Evolutionary conservation across 2,797 vertebrate genomes (phyloP).

Genomic region (Phrynocephalus vlangalii): DNA sequence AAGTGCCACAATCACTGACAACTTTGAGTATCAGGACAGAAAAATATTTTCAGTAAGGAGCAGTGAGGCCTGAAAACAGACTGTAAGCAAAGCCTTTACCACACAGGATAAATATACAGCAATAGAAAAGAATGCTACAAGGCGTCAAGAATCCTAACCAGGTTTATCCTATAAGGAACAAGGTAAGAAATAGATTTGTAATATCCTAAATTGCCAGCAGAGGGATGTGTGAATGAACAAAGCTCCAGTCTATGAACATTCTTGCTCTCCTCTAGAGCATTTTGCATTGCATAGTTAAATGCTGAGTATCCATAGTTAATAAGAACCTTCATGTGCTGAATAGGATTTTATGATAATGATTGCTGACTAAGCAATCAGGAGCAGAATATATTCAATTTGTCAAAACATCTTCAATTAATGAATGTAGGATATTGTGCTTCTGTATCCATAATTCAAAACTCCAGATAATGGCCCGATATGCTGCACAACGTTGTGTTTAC

Average conservation of each 20-base stretch:
- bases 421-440: too few species aligned
- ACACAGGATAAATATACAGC: slow-evolving; percentile 10
- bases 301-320: neutral
- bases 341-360: slow-evolving; percentile 46
- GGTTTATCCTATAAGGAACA: neutral
- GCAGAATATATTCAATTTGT: neutral
- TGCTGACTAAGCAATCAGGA: neutral
- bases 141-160: neutral
- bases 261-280: neutral
- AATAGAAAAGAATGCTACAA: neutral
- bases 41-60: neutral
- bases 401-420: too few species aligned
- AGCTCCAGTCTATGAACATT: neutral
- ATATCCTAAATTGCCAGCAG: neutral
- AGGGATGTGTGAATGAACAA: neutral
- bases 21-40: neutral
- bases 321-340: slow-evolving; percentile 34
- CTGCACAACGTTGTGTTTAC: too few species aligned
- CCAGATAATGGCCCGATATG: too few species aligned
- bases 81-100: neutral
- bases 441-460: too few species aligned
- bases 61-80: neutral
- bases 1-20: neutral
- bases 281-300: slow-evolving; percentile 4
- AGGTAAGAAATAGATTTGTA: neutral